Percentiles rank a stretch among this genome's conserved stretches.
Evolutionary conservation across 2,113 vertebrate genomes (phyloP).

Genomic region (Nothocercus nigrocapillus): DNA sequence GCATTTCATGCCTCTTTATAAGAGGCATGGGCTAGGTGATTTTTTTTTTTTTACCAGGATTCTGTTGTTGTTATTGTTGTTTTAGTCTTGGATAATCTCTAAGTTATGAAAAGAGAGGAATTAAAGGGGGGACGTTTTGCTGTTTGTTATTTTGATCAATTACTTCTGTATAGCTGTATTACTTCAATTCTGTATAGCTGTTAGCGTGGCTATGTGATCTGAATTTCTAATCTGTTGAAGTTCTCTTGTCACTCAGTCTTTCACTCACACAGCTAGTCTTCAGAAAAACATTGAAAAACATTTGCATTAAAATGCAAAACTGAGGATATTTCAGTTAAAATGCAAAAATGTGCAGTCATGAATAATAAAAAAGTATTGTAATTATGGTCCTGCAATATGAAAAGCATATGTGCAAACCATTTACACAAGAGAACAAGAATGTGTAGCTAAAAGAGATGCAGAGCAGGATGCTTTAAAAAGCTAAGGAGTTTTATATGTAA

Average conservation of each 20-base stretch:
- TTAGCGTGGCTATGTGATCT: neutral
- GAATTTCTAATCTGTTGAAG: conserved; percentile 15
- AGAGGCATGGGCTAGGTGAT: neutral
- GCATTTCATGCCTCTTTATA: neutral
- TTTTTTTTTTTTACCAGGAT: neutral
- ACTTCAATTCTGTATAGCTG: neutral
- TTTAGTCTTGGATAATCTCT: neutral
- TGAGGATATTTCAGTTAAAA: neutral
- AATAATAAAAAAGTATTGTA: neutral
- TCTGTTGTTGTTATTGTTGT: neutral
- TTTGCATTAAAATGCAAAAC: neutral
- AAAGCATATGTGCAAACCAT: neutral
- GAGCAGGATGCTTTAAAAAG: conserved; percentile 10
- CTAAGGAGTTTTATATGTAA: neutral
- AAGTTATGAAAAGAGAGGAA: neutral
- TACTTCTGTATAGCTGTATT: neutral
- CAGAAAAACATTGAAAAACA: neutral
- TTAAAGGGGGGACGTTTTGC: neutral
- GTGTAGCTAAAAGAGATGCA: neutral
- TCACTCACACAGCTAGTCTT: neutral
- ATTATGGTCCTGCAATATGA: neutral
- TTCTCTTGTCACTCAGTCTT: neutral
- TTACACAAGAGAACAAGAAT: neutral
- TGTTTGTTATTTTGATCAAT: neutral
- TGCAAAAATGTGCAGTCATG: neutral